Conservation (phyloP, 1,140 invertebrate species). For the Eulimnadia texana region DNA sequence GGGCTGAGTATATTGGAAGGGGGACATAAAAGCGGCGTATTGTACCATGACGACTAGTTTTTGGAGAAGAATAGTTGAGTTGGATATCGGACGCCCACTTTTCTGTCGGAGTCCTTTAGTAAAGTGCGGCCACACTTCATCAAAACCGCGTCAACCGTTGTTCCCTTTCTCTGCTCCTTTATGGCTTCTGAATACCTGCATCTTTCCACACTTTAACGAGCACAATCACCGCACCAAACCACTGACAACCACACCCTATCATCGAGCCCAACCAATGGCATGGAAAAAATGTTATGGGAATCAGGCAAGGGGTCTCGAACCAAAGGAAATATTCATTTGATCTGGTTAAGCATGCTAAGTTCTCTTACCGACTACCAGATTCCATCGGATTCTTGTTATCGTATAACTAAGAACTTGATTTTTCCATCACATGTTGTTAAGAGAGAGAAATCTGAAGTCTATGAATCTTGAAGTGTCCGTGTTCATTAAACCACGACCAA, state of each 20-base stretch:
- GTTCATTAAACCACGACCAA: too few species aligned
- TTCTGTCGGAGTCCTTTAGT: slow-evolving; percentile 8
- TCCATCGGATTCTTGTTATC: too few species aligned
- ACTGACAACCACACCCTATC: neutral
- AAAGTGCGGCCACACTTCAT: slow-evolving; percentile 6
- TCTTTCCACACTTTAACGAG: neutral
- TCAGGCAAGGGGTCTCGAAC: neutral
- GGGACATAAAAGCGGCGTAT: neutral
- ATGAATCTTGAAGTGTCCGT: too few species aligned
- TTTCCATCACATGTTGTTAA: too few species aligned
- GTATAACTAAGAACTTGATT: too few species aligned
- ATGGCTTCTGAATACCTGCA: slow-evolving; percentile 12
- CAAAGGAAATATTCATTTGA: too few species aligned
- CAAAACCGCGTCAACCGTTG: slow-evolving; percentile 10
- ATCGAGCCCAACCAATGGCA: neutral
- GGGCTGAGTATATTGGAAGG: neutral
- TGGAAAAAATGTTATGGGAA: neutral
- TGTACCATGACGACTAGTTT: neutral
- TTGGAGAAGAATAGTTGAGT: neutral
- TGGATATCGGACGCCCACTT: neutral
- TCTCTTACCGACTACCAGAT: too few species aligned
- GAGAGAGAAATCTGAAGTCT: too few species aligned
- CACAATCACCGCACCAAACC: neutral
- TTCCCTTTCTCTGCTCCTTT: slow-evolving; percentile 10
- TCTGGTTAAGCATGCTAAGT: too few species aligned